Base-by-base conservation (phyloP, 2,797 vertebrate genomes). In the Hippopotamyrus pictus region DNA sequence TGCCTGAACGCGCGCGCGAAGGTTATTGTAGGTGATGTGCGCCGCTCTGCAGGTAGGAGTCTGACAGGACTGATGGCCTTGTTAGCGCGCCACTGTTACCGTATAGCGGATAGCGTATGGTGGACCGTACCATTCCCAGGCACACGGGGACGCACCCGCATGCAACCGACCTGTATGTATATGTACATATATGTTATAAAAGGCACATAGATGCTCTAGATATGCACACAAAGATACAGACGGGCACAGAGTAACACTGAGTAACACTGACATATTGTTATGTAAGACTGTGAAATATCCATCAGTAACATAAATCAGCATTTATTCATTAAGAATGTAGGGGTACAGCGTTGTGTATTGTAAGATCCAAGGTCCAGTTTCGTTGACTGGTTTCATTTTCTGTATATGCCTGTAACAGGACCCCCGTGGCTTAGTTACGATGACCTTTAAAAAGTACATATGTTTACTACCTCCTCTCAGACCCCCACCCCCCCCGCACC, bases 361-460 rank as follows among this genome's bases (percentile, higher is more conserved):
- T 29, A 85, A 59, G 51, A 57, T 87, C 4, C 54, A 65, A 22
- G 54, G 37, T 65, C 86, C 57, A 88, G 1, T 41, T 87, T 41
- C 19, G 33, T 37, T 14, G 12, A 46, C 86, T 25, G 17, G 54
- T 62, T 19, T 88, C n/a, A 44, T n/a, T 62, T 46, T 65, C 54
- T 46, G 14, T 62, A 33, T 65, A 57, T n/a, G 6, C 41, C 19
- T 65, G 86, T 88, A 88, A 79, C 88, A 76, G 51, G 73, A 83
- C 0, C 51, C 51, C 51, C 7, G 2, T 6, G 46, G 59, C 57
- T 86, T 9, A 33, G 62, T 86, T 89, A 41, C 48, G 17, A 22
- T 86, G 83, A 86, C 57, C 88, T 86, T 73, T 53, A 59, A 41
- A n/a, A 83, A 54, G 83, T 79, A 44, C 87, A 50, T 33, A 65